phyloP scores from a whole-genome alignment of 53 echinoderm and acorn worm genomes.

The Stichopus horrens region DNA sequence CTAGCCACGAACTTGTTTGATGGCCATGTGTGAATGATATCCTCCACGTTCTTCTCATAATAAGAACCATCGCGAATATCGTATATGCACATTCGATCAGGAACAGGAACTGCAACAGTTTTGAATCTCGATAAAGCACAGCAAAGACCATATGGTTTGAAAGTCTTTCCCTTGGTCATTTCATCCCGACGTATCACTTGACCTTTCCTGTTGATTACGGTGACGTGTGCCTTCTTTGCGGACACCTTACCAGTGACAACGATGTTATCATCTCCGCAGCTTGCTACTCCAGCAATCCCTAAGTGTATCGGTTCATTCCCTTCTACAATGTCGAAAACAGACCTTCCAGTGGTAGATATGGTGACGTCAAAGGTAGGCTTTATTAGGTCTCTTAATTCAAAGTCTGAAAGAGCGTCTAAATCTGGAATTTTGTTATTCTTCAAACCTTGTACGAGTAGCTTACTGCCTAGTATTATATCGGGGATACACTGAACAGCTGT shows the following conservation, averaged over 20 bases:
- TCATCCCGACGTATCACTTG: neutral
- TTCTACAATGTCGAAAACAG: neutral
- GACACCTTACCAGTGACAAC: neutral
- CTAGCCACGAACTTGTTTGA: neutral
- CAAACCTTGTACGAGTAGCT: neutral
- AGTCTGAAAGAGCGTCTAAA: neutral
- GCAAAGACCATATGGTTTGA: neutral
- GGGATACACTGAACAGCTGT: slow-evolving; percentile 17
- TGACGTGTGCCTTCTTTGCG: neutral
- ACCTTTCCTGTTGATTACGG: neutral
- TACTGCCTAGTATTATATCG: neutral
- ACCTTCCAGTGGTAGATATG: neutral
- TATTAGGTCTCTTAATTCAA: neutral
- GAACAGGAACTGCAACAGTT: neutral
- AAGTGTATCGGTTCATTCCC: neutral
- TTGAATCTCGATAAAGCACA: neutral
- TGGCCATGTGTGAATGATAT: neutral
- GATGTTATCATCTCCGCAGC: slow-evolving; percentile 3
- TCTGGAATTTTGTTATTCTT: neutral
- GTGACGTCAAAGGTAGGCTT: neutral
- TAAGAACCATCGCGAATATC: neutral
- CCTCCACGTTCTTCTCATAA: neutral
- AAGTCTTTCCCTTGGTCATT: neutral
- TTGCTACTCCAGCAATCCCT: neutral
- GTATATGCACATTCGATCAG: neutral